Base-by-base conservation (phyloP, 2,113 vertebrate species). In the Maccullochella peelii region DNA sequence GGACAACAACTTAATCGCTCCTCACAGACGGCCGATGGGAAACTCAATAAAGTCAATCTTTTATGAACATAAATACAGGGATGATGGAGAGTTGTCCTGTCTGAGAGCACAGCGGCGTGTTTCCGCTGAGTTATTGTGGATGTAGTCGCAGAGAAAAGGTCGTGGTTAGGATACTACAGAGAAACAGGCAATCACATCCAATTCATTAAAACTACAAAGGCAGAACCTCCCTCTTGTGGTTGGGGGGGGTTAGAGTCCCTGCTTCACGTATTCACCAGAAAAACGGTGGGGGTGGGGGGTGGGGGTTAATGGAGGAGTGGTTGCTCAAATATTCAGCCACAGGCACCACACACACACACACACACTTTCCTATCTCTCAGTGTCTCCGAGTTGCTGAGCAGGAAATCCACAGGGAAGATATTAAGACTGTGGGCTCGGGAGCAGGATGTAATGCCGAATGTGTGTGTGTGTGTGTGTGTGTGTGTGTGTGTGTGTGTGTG, bases 361-460 rank as follows among this genome's bases (percentile, higher is more conserved):
- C 63, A 75, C 71, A 40, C 12, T 61, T 66, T 40, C 66, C 36
- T 69, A 65, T 80, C 61, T 66, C 70, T 38, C 25, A 25, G 25
- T 77, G 70, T 79, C 49, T 83, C 67, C 30, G 62, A 80, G 68
- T 78, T 59, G n/a, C 44, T 82, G 81, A 88, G 67, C 79, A 86
- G 81, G 82, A 87, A 69, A 71, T 84, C 83, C 80, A 84, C 74
- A 79, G 54, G 86, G 77, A 90, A 69, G 75, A 85, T 74, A 84
- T 79, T 55, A 79, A 75, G 71, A 79, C 82, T 23, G 5, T 21
- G 57, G 44, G 80, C 77, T 20, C 81, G 40, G 23, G 4, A 81
- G 68, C 77, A 72, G 73, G 70, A 84, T 72, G 83, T 74, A 42
- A 63, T 66, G 58, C 21, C 1, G 18, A 23, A 2, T 40, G 23